Evolutionary conservation across 2,888 invertebrate genomes (phyloP).

Genomic region (Parnassius mnemosyne): DNA sequence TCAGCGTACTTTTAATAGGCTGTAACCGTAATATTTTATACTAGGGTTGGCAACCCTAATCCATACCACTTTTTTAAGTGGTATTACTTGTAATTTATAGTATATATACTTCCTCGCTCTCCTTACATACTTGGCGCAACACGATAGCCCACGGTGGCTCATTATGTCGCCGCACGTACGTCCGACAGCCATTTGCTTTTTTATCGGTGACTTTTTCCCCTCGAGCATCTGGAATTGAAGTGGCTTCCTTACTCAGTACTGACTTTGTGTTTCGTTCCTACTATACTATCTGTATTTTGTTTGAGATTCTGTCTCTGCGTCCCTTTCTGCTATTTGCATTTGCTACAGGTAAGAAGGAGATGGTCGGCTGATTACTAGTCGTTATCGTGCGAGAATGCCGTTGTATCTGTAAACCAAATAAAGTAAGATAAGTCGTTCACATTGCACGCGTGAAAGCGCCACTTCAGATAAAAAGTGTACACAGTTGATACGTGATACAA

Average conservation of each 20-base stretch:
- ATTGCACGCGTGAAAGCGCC: conserved; percentile 29
- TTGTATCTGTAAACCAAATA: conserved; percentile 39
- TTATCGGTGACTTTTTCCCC: neutral
- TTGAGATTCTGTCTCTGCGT: conserved; percentile 28
- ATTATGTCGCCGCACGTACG: neutral
- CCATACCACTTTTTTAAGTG: too few species aligned
- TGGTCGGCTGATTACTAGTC: conserved; percentile 28
- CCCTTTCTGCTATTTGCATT: conserved; percentile 22
- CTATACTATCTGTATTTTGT: conserved; percentile 29
- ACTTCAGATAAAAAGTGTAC: neutral
- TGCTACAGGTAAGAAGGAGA: conserved; percentile 17
- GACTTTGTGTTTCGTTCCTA: conserved; percentile 31
- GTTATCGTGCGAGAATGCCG: conserved; percentile 41
- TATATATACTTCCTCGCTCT: too few species aligned
- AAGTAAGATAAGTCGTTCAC: conserved; percentile 39
- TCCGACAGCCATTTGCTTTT: neutral
- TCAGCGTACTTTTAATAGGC: too few species aligned
- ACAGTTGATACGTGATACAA: conserved; percentile 5
- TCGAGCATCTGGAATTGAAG: conserved; percentile 2
- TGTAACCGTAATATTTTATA: too few species aligned
- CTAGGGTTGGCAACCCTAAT: too few species aligned
- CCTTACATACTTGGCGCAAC: neutral
- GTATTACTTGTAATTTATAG: too few species aligned
- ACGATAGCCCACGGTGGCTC: neutral
- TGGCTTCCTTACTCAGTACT: neutral